Conservation (phyloP, 2,113 vertebrate genomes). For the Chauna torquata region DNA sequence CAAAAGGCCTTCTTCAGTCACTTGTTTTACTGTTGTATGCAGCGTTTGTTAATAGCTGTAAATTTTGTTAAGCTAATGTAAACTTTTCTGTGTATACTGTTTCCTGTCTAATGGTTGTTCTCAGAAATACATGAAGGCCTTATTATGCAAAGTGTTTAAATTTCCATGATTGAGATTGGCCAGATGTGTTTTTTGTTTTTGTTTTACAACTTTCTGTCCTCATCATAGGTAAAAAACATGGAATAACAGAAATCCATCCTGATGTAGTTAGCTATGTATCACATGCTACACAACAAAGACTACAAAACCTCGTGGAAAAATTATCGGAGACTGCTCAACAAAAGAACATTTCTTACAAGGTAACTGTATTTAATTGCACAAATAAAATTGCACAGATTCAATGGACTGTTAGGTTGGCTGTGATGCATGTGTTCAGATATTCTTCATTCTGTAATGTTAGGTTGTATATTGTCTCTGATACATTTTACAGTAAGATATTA, state of each 20-base stretch:
- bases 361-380: conserved; percentile 52
- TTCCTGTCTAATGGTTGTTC: neutral
- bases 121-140: neutral
- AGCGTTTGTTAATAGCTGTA: neutral
- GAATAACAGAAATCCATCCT: conserved; percentile 89
- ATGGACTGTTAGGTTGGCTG: neutral
- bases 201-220: neutral
- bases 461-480: conserved; percentile 36
- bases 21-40: neutral
- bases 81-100: neutral
- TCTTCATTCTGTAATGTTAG: neutral
- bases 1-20: neutral
- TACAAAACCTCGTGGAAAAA: conserved; percentile 90
- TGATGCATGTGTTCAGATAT: neutral
- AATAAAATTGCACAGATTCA: neutral
- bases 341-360: conserved; percentile 89
- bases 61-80: neutral
- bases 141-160: neutral
- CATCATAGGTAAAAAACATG: conserved; percentile 85
- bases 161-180: neutral
- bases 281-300: conserved; percentile 87
- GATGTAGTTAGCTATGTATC: conserved; percentile 92
- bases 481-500: neutral
- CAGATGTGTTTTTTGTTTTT: neutral
- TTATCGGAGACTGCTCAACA: conserved; percentile 92